Evolutionary conservation across 2,797 vertebrate genomes (phyloP).

Genomic region (Argentina silus): DNA sequence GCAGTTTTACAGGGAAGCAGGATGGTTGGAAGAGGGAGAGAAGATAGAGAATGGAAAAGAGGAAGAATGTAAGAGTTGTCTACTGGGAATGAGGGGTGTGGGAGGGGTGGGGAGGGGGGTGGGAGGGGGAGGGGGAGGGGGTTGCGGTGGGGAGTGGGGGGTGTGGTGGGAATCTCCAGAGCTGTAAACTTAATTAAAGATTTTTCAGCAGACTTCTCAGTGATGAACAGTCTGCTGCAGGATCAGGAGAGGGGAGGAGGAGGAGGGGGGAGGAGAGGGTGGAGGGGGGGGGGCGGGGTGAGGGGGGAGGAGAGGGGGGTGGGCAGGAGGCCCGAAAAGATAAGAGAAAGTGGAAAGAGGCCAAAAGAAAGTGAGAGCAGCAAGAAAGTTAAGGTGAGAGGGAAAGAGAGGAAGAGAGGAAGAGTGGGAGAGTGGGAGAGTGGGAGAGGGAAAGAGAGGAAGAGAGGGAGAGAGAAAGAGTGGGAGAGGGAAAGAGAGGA

Average conservation of each 20-base stretch:
- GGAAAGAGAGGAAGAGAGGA: background rate
- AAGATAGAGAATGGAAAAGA: background rate
- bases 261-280: too few species aligned
- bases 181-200: conserved; percentile 36
- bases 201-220: conserved; percentile 12
- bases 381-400: background rate
- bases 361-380: background rate
- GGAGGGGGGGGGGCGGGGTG: background rate
- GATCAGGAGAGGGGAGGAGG: background rate
- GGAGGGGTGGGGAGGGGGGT: too few species aligned
- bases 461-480: background rate
- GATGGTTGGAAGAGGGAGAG: background rate
- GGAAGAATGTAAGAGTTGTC: conserved; percentile 7
- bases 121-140: background rate
- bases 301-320: background rate
- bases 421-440: background rate
- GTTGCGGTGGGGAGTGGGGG: background rate
- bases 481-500: background rate
- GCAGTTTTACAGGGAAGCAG: background rate
- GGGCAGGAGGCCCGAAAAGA: conserved; percentile 8
- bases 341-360: conserved; percentile 2
- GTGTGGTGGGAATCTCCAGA: conserved; percentile 8
- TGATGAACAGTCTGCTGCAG: background rate
- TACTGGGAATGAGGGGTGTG: background rate
- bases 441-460: background rate